Evolutionary conservation across 2,888 invertebrate genomes (phyloP), one percentile per base, ranked within the genome.

Genomic region (Clanis bilineata): DNA sequence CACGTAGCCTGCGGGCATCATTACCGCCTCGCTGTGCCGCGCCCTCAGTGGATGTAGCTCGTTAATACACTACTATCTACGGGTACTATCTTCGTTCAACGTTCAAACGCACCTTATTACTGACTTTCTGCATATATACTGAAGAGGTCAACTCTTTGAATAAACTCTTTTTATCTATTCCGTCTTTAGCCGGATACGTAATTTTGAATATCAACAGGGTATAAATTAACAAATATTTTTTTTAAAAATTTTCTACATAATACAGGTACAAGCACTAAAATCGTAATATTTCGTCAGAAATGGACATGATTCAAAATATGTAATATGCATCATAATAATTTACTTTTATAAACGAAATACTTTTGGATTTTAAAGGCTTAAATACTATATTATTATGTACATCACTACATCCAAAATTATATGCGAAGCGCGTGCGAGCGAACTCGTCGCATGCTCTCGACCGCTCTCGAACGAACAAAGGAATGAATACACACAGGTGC

Each of bases 401-500:
- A 51, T 55, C 4, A 41, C 47, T 25, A 28, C 64, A 65, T 65
- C 63, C 62, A 56, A 67, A 71, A 70, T 65, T 61, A 43, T 61
- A 58, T 60, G 60, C 61, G 51, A 57, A 32, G 55, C 63, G 66
- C 64, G 61, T 71, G 64, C 59, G 54, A 68, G 63, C 64, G 62
- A 44, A 51, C 62, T 65, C 67, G 67, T 64, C 68, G 62, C 62
- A 60, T 68, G 72, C 79, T 73, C 80, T 79, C 77, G 68, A 72
- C 72, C 72, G 74, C 76, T 71, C 74, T 73, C 71, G 65, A 60
- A 43, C 64, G 77, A 83, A 89, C 85, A 88, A 89, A 85, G 74
- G 78, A 68, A 72, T 81, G 84, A 79, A 84, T 79, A 79, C 75
- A 76, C 71, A 77, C 80, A 78, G 77, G 76, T 79, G 78, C 77